phyloP scores from a whole-genome alignment of 2,797 vertebrate genomes.

The Cynopterus sphinx region DNA sequence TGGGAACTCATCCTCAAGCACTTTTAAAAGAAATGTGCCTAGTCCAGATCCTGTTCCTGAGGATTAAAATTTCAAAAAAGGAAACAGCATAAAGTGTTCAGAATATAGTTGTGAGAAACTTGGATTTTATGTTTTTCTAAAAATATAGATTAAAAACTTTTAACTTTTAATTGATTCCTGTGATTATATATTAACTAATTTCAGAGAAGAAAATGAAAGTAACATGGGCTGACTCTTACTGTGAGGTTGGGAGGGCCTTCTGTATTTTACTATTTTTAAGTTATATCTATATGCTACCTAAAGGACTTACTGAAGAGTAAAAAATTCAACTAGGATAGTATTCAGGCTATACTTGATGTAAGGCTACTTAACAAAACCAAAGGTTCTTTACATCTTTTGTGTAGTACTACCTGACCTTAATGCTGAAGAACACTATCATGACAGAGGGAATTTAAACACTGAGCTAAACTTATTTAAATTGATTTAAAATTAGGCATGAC shows the following conservation, averaged over 20 bases:
- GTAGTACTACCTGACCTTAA: neutral
- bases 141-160: neutral
- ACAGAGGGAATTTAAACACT: neutral
- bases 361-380: slow-evolving; percentile 24
- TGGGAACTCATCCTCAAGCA: slow-evolving; percentile 97
- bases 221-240: neutral
- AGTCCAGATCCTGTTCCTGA: slow-evolving; percentile 96
- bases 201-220: neutral
- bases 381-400: neutral
- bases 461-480: neutral
- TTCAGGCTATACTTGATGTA: neutral
- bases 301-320: neutral
- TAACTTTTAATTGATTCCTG: slow-evolving; percentile 16
- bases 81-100: neutral
- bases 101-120: neutral
- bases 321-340: neutral
- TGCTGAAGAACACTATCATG: neutral
- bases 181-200: slow-evolving; percentile 5
- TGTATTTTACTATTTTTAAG: neutral
- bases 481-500: neutral
- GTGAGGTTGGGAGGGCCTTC: neutral
- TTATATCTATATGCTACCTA: neutral
- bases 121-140: neutral
- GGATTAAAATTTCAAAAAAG: slow-evolving; percentile 45
- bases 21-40: slow-evolving; percentile 93